A percentile compares a stretch with the other conserved stretches of the same genome.
Conservation (phyloP, 30 jellyfish, hydroid and myxozoan genomes). For the Aurelia sp. region DNA sequence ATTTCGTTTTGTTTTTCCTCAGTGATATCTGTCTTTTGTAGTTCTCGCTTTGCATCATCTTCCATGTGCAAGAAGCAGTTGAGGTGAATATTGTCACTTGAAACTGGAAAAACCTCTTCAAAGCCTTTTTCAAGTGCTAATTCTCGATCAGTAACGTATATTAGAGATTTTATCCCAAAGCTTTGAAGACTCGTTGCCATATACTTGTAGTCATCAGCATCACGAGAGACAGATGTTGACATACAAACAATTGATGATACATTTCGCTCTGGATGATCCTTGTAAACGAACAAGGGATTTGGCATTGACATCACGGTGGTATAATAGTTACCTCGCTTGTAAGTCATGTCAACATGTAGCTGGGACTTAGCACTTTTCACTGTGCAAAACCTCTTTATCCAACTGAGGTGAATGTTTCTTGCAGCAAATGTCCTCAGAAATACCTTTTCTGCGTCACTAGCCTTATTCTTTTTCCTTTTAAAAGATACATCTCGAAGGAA, state of each 20-base stretch:
- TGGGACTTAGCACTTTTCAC: conserved; percentile 1
- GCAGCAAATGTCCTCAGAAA: conserved; percentile 1
- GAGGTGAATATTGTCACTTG: conserved; percentile 13
- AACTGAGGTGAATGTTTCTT: background rate
- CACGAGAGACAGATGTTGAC: conserved; percentile 14
- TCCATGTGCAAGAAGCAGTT: conserved; percentile 24
- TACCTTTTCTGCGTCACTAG: conserved; percentile 18
- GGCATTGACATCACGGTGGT: conserved; percentile 23
- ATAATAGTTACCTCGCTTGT: conserved; percentile 17
- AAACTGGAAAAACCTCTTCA: conserved; percentile 24
- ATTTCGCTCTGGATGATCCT: conserved; percentile 17
- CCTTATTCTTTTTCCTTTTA: conserved; percentile 1
- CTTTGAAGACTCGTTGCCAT: conserved; percentile 19
- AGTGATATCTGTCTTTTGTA: background rate
- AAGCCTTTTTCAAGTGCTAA: conserved; percentile 33
- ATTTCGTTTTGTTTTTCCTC: conserved; percentile 1
- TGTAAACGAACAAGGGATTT: conserved; percentile 14
- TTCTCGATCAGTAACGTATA: conserved; percentile 36
- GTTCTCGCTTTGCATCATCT: conserved; percentile 21
- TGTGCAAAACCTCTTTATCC: background rate
- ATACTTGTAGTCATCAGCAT: conserved; percentile 29
- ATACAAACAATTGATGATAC: conserved; percentile 9
- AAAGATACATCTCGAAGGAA: conserved; percentile 20
- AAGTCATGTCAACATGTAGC: conserved; percentile 36
- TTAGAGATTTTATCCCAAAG: background rate